Conservation (phyloP, 2,888 invertebrate genomes). For the Drosophila dives region DNA sequence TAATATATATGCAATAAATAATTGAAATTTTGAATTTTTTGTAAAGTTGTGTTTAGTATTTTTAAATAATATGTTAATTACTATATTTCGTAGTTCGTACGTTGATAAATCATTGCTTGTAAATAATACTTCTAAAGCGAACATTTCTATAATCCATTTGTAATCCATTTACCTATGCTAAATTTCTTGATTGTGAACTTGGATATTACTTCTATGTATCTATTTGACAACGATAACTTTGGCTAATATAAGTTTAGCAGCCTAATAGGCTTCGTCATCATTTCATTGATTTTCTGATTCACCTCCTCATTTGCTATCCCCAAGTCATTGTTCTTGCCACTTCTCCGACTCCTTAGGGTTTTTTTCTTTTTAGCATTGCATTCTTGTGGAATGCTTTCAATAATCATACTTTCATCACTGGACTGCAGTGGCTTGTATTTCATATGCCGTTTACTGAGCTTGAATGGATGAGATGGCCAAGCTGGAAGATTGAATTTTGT, state of each 20-base stretch:
- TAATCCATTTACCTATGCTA: not conserved
- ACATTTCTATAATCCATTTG: not conserved
- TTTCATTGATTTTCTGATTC: constrained; percentile 43
- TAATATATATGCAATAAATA: not conserved
- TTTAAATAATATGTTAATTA: no score
- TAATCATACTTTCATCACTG: not conserved
- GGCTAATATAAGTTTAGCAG: constrained; percentile 15
- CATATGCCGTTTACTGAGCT: constrained; percentile 12
- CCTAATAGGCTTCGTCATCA: constrained; percentile 60
- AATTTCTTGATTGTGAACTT: not conserved
- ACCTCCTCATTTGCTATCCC: constrained; percentile 34
- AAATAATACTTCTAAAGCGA: not conserved
- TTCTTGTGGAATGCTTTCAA: not conserved
- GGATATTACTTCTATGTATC: not conserved
- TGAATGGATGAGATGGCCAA: constrained; percentile 46
- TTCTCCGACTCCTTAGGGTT: not conserved
- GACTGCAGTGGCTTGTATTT: constrained; percentile 17
- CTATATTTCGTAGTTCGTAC: not conserved
- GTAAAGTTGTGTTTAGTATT: no score
- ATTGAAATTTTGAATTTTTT: not conserved
- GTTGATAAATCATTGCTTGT: not conserved
- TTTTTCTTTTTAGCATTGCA: not conserved
- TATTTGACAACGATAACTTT: not conserved
- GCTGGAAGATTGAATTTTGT: constrained; percentile 17
- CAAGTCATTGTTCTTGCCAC: not conserved